A percentile compares a stretch with the other conserved stretches of the same genome.
Evolutionary conservation across 2,113 vertebrate genomes (phyloP).

Genomic region (Maylandia zebra): DNA sequence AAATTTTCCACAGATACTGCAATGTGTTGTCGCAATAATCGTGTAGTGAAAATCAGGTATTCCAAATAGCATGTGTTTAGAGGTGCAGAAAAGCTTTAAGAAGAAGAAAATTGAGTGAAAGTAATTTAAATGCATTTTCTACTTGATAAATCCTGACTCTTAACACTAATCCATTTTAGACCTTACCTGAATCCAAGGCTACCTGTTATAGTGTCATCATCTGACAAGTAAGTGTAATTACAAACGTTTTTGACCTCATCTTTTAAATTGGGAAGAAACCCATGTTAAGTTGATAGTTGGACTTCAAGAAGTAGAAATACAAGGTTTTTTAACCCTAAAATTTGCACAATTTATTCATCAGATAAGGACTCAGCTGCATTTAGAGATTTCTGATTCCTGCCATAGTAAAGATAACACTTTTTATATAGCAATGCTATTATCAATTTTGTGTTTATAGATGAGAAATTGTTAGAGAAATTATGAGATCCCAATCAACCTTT

Average conservation of each 20-base stretch:
- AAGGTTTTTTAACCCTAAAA: background rate
- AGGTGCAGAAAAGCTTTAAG: background rate
- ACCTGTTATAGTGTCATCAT: background rate
- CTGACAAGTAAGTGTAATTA: background rate
- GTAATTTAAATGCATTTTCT: background rate
- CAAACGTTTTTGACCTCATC: background rate
- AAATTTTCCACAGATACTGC: too few relatives aligned
- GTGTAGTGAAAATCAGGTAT: too few relatives aligned
- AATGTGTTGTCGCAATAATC: too few relatives aligned
- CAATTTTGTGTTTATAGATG: background rate
- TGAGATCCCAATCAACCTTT: background rate
- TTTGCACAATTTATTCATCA: background rate
- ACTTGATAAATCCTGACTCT: background rate
- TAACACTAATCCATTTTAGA: background rate
- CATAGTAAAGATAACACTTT: background rate
- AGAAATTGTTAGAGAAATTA: background rate
- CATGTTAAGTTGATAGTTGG: background rate
- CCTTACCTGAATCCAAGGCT: background rate
- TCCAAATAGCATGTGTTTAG: too few relatives aligned
- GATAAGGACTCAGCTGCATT: background rate
- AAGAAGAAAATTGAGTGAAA: background rate
- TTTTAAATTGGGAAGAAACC: background rate
- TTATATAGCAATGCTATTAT: background rate
- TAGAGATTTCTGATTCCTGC: background rate
- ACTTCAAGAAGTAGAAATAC: background rate